Evolutionary conservation across 2,113 vertebrate genomes (phyloP), one percentile per base, ranked within the genome.

Genomic region (Noturus placidus): DNA sequence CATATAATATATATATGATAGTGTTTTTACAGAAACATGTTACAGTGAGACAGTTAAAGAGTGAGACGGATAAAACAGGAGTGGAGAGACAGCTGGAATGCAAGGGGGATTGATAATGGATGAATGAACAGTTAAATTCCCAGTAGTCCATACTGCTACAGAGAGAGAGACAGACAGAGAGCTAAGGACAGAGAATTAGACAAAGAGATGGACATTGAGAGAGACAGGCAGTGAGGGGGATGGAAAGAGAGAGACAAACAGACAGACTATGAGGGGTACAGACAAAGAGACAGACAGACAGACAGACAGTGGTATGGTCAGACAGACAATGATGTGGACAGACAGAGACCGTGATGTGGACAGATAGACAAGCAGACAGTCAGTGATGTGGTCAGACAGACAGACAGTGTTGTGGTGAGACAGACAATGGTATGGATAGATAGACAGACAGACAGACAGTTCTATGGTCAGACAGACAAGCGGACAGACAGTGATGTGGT

Each of bases 101-200:
- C 27, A 56, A 46, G 17, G n/a, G 33, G 52, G 27, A 56, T 80
- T 54, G 54, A 81, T 57, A 81, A 59, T 19, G 54, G 54, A 81
- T 59, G 78, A 81, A 81, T 81, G 78, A 81, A 81, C 54, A 81
- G 78, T 81, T 81, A 81, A 56, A 57, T 81, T 81, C 54, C 78
- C 78, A 81, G 52, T 57, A 30, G 78, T 20, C 78, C 52, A 33
- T 17, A 54, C 13, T 56, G 77, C 35, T 27, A 56, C 30, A 54
- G 11, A 54, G 46, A 27, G 25, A n/a, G 42, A 22, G 33, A 19
- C 7, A 27, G 42, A 46, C 13, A 52, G 22, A 52, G 76, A 52
- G 10, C 52, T 25, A 77, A 11, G 27, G 10, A 78, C 0, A n/a
- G 76, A 78, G 13, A 50, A 2, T 13, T 2, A 46, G 38, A 22